A percentile compares a stretch with the other conserved stretches of the same genome.
Conservation (phyloP, 2,113 vertebrate species). For the Pomatostomus ruficeps region DNA sequence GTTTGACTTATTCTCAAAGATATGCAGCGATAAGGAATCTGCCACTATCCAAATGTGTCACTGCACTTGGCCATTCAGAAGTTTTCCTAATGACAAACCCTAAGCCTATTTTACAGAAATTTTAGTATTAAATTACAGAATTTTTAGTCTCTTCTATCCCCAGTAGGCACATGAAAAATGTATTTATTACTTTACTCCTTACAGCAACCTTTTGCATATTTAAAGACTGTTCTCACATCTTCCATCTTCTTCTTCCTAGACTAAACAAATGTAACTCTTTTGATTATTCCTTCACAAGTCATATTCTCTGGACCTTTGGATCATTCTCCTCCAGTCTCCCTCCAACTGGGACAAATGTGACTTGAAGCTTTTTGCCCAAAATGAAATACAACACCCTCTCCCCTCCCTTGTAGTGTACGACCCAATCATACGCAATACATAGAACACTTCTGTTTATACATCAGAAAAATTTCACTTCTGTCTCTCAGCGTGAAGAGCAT, state of each 20-base stretch:
- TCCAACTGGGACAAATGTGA: not conserved
- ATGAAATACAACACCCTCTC: not conserved
- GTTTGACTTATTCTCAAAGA: not conserved
- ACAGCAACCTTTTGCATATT: not conserved
- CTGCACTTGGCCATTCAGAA: not conserved
- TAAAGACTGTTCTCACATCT: not conserved
- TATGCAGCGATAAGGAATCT: not conserved
- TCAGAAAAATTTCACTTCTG: not conserved
- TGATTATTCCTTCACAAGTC: not conserved
- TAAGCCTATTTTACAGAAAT: not conserved
- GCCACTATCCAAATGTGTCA: not conserved
- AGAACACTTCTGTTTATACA: not conserved
- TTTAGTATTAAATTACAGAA: not conserved
- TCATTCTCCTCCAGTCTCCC: not conserved
- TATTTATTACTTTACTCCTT: not conserved
- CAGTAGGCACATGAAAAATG: not conserved
- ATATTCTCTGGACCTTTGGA: not conserved
- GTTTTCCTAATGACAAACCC: not conserved
- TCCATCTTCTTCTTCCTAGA: not conserved
- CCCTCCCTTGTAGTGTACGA: not conserved
- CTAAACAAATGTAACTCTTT: not conserved
- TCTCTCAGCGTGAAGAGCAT: fast-evolving
- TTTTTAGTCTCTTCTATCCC: not conserved
- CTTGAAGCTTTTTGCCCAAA: not conserved
- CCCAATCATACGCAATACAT: not conserved